Evolutionary conservation across 30 jellyfish, hydroid and myxozoan species (phyloP).

Genomic region (Aurelia aurita): DNA sequence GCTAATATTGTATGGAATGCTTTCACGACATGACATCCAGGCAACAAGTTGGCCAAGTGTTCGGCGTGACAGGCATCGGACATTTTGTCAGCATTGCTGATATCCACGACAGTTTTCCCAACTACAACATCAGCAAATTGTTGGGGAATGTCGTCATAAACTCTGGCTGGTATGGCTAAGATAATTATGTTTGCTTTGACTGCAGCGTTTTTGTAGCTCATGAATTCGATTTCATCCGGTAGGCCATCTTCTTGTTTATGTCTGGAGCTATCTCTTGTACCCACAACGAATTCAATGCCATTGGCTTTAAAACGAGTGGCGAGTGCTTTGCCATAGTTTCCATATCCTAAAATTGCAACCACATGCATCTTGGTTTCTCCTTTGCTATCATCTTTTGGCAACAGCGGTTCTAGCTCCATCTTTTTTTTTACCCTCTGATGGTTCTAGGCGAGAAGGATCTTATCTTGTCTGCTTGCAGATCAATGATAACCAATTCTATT

Average conservation of each 20-base stretch:
- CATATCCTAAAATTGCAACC: constrained; percentile 72
- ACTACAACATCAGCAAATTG: constrained; percentile 14
- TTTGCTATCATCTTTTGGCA: too few relatives aligned
- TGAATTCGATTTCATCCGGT: too few relatives aligned
- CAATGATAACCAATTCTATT: too few relatives aligned
- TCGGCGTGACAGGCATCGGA: constrained; percentile 59
- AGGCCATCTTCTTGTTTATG: too few relatives aligned
- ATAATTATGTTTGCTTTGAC: constrained; percentile 45
- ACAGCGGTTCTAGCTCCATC: too few relatives aligned
- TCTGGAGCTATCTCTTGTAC: neutral
- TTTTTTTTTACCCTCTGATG: too few relatives aligned
- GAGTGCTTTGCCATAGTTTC: constrained; percentile 70
- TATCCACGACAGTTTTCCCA: constrained; percentile 77
- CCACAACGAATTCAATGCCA: neutral
- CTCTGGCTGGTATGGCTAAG: constrained; percentile 51
- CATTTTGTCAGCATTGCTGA: constrained; percentile 57
- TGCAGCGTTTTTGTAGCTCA: constrained; percentile 46
- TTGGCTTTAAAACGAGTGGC: constrained; percentile 20
- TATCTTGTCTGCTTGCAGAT: too few relatives aligned
- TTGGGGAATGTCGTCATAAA: constrained; percentile 21
- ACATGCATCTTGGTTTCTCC: neutral
- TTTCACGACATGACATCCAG: constrained; percentile 57
- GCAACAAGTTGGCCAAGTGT: constrained; percentile 52
- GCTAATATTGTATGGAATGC: constrained; percentile 84
- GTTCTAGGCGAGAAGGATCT: too few relatives aligned